Percentiles rank a stretch among this genome's conserved stretches.
Evolutionary conservation across 2,888 invertebrate species (phyloP).

Genomic region (Amaurobius ferox): DNA sequence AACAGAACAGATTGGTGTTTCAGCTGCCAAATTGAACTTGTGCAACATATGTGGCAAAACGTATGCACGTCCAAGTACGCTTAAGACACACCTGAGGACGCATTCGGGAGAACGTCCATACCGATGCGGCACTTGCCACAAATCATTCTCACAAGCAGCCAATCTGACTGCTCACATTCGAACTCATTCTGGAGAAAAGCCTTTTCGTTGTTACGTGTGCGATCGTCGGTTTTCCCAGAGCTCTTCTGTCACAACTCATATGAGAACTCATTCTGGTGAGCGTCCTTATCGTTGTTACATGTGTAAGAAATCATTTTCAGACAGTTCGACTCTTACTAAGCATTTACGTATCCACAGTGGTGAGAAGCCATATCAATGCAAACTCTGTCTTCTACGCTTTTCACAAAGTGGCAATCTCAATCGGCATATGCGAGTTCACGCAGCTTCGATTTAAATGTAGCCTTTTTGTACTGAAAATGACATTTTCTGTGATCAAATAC

Average conservation of each 20-base stretch:
- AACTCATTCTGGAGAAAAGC: constrained; percentile 94
- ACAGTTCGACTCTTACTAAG: constrained; percentile 98
- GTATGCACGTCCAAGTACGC: constrained; percentile 94
- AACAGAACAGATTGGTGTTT: constrained; percentile 21
- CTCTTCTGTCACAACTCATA: constrained; percentile 98
- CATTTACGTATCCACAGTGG: constrained; percentile 90
- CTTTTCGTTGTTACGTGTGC: constrained; percentile 98
- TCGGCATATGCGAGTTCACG: constrained; percentile 98
- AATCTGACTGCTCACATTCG: constrained; percentile 95
- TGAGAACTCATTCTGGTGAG: constrained; percentile 96
- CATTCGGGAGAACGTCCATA: constrained; percentile 97
- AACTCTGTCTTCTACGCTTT: constrained; percentile 88
- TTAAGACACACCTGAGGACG: constrained; percentile 97
- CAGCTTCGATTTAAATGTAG: constrained; percentile 23
- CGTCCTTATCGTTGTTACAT: constrained; percentile 92
- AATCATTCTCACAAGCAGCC: constrained; percentile 98
- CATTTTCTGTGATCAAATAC: neutral
- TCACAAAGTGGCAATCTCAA: constrained; percentile 99
- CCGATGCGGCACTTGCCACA: constrained; percentile 93
- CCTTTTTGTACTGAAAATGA: neutral
- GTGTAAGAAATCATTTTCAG: constrained; percentile 99
- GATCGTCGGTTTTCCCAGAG: constrained; percentile 92
- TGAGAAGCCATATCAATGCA: constrained; percentile 98
- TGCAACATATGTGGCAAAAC: constrained; percentile 92
- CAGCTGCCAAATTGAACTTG: constrained; percentile 66